Evolutionary conservation across 2,797 vertebrate genomes (phyloP), one percentile per base, ranked within the genome.

Genomic region (Urophycis tenuis): DNA sequence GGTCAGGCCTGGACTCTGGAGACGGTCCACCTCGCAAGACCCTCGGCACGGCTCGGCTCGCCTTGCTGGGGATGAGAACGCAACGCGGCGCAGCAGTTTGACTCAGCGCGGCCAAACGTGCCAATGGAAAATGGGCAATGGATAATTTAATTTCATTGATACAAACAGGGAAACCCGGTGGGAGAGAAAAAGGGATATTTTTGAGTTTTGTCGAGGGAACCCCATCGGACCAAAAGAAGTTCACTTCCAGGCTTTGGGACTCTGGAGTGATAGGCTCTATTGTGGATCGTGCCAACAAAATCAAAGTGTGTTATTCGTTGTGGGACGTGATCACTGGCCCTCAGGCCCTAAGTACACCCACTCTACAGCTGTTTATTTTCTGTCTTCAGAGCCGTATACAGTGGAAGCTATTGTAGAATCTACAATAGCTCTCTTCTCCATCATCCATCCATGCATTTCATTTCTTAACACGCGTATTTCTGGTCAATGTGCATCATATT

Each of bases 251-350:
- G 60, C 60, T 67, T n/a, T 67, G 60, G 60, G 60, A 67, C 25
- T 67, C 10, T 9, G n/a, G 35, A 41, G 19, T 73, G 79, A 53
- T 34, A 76, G 67, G 64, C 41, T 29, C 45, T 11, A 67, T 67
- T 53, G 39, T 72, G 36, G 72, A 36, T 29, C 33, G 6, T 31
- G 75, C 72, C 79, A 80, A 71, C 76, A 74, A 71, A 74, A 74
- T 53, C 34, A 73, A 49, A 71, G 30, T 6, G 35, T 76, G 71
- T 76, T 75, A 34, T 36, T 71, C 31, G 35, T 8, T 35, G 53
- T 74, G 60, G 60, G 72, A 77, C 12, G 33, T 71, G 10, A 74
- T 36, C 14, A 70, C 19, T 71, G 64, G 75, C 74, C 36, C 71
- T 41, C 35, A 30, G 53, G 64, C 32, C 36, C 36, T 30, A 5